A percentile compares a stretch with the other conserved stretches of the same genome.
These are phyloP conservation scores for Perca flavescens DNA, from an alignment of 2,113 vertebrate species.

Conservation along the genomic window DNA sequence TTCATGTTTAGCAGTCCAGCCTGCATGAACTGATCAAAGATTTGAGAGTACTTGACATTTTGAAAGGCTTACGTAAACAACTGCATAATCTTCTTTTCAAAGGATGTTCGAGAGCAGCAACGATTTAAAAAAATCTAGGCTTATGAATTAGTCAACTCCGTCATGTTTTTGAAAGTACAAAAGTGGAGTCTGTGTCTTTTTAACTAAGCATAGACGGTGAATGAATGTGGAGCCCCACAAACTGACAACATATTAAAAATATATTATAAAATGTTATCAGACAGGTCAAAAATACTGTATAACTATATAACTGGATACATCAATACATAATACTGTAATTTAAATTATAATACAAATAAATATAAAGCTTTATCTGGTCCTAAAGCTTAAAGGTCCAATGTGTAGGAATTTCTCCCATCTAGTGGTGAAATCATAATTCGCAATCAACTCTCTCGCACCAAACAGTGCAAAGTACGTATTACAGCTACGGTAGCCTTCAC, in stretches of 20 bases:
- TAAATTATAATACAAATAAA: not conserved
- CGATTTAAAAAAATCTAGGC: not conserved
- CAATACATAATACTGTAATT: not conserved
- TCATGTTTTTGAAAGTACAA: not conserved
- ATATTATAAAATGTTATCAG: not conserved
- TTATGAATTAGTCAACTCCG: not conserved
- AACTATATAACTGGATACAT: not conserved
- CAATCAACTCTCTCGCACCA: too few relatives aligned
- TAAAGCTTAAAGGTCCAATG: too few relatives aligned
- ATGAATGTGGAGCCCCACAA: not conserved
- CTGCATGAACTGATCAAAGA: conserved; percentile 32
- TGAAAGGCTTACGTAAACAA: conserved; percentile 35
- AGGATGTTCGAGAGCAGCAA: not conserved
- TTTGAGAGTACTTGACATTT: conserved; percentile 36
- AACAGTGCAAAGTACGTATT: too few relatives aligned
- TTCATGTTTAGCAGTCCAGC: not conserved
- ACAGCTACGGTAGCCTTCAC: too few relatives aligned
- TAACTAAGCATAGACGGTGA: not conserved
- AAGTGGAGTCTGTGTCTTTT: conserved; percentile 1
- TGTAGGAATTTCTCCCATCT: too few relatives aligned
- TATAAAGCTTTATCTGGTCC: too few relatives aligned
- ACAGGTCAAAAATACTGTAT: not conserved
- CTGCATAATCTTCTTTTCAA: conserved; percentile 29
- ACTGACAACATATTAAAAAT: not conserved
- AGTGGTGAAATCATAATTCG: too few relatives aligned